Conservation (phyloP, 1,140 invertebrate species). For the Caenorhabditis brenneri region DNA sequence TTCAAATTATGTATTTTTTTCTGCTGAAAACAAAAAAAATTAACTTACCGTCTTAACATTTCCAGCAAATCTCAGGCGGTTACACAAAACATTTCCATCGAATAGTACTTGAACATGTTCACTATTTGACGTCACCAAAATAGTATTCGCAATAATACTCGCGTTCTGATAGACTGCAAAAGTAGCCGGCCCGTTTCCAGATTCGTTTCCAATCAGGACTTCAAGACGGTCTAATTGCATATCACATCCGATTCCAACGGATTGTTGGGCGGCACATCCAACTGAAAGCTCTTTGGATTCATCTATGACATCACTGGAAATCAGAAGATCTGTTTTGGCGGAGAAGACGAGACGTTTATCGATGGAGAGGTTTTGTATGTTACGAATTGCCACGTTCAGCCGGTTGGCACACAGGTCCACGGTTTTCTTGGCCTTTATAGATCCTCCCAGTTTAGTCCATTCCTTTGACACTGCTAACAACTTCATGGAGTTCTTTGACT, state of each 20-base stretch:
- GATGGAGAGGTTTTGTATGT: conserved; percentile 4
- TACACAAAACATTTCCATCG: conserved; percentile 7
- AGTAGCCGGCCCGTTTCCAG: background rate
- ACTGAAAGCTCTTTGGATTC: conserved; percentile 31
- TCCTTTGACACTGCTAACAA: conserved; percentile 28
- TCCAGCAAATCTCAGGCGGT: conserved; percentile 22
- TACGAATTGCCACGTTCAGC: conserved; percentile 36
- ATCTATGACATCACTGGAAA: conserved; percentile 40
- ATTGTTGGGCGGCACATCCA: conserved; percentile 29
- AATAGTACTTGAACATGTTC: conserved; percentile 1
- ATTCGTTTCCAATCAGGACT: background rate
- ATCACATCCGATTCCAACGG: conserved; percentile 4
- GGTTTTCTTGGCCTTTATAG: conserved; percentile 40
- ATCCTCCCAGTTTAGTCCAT: conserved; percentile 36
- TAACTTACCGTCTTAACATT: conserved; percentile 4
- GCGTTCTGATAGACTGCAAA: conserved; percentile 1
- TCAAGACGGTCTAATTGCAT: conserved; percentile 39
- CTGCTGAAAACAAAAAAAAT: too few species aligned
- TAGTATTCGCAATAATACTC: background rate
- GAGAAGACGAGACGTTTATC: conserved; percentile 38
- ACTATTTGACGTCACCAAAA: background rate
- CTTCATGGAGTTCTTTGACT: conserved; percentile 45
- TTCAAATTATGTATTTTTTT: background rate
- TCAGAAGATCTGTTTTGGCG: conserved; percentile 43
- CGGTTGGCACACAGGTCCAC: conserved; percentile 31